Evolutionary conservation across 2,797 vertebrate species (phyloP), one percentile per base, ranked within the genome.

Genomic region (Pseudochromis fuscus): DNA sequence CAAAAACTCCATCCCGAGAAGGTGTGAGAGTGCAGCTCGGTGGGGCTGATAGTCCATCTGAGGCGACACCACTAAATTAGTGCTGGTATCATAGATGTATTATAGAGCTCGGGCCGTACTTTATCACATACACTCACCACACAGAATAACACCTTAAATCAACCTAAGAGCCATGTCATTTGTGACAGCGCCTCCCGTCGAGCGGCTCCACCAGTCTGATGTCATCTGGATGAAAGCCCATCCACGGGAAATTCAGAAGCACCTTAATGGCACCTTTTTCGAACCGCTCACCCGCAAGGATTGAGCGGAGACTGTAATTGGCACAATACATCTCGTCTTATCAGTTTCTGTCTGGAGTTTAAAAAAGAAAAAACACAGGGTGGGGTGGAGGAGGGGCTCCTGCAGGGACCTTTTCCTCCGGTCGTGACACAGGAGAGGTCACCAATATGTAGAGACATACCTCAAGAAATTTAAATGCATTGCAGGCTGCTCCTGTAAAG

Each of bases 131-230:
- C 78, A 76, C 83, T 88, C 85, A 81, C 63, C 76, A 55, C 50
- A 64, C 71, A 75, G 69, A 90, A 92, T 89, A 89, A 90, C 87
- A 82, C 83, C 78, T 85, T 94, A 89, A 92, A 94, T 94, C 93
- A 93, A 82, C 53, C 61, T 67, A 60, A 90, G 82, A 86, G 80
- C 77, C 75, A 19, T 79, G 91, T 85, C 84, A 76, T 82, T 71
- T 61, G 73, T 77, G 83, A 82, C 79, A 23, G 62, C 28, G 37
- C 46, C 73, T 80, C 80, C 81, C 21, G 31, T 53, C 44, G 78
- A 72, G 79, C 60, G 7, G 42, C 83, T 59, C 5, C 66, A 37
- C 79, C 57, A 44, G 31, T 55, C 79, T 83, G 78, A 87, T 90
- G 87, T 88, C 85, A 86, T 84, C 72, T 80, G 64, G 79, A 77